Percentiles rank a stretch among this genome's conserved stretches.
These are phyloP conservation scores for Protonibea diacanthus DNA, from an alignment of 2,797 vertebrate species.

Conservation along the genomic window DNA sequence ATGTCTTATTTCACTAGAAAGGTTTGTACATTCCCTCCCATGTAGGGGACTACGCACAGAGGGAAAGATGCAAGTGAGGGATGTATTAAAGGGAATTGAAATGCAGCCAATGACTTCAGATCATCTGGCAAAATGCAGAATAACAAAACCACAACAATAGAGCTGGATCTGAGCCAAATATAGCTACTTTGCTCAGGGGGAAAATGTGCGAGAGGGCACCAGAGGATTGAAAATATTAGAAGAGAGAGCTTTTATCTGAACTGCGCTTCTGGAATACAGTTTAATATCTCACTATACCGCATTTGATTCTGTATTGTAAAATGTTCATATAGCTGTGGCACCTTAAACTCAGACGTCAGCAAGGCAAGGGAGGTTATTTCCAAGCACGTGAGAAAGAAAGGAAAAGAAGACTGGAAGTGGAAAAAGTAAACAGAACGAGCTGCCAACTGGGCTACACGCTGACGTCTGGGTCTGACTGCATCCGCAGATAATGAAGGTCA, in stretches of 20 bases:
- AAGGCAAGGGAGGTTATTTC: slow-evolving; percentile 35
- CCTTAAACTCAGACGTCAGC: slow-evolving; percentile 1
- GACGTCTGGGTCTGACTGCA: slow-evolving; percentile 68
- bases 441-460: slow-evolving; percentile 57
- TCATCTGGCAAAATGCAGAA: slow-evolving; percentile 7
- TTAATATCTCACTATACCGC: background rate
- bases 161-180: slow-evolving; percentile 1
- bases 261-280: background rate
- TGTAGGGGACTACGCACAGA: background rate
- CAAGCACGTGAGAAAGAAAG: slow-evolving; percentile 47
- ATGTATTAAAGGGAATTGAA: background rate
- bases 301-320: background rate
- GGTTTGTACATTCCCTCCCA: background rate
- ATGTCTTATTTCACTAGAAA: background rate
- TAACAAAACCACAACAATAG: slow-evolving; percentile 5
- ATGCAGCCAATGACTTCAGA: background rate
- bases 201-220: slow-evolving; percentile 4
- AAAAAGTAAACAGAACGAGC: slow-evolving; percentile 65
- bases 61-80: background rate
- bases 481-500: slow-evolving; percentile 79
- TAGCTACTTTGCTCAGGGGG: slow-evolving; percentile 29
- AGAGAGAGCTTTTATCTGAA: slow-evolving; percentile 43
- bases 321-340: slow-evolving; percentile 1
- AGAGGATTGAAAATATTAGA: slow-evolving; percentile 33
- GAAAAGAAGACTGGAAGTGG: slow-evolving; percentile 58